Evolutionary conservation across 2,113 vertebrate genomes (phyloP), one percentile per base, ranked within the genome.

Genomic region (Stictonetta naevosa): DNA sequence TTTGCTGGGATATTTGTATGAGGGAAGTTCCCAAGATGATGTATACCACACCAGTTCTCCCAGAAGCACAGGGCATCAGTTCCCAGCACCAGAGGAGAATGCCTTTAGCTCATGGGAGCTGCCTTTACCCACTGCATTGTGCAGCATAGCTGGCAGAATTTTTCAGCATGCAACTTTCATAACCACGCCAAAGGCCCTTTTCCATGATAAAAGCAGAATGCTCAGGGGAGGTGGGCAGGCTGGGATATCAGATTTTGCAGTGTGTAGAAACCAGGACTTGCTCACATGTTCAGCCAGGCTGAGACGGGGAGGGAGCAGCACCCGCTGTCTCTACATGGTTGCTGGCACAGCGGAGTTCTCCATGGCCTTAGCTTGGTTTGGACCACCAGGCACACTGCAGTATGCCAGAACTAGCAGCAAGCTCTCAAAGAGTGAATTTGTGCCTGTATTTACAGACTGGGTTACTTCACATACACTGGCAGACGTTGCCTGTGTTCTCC

Each of bases 381-480:
- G 28, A 71, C 33, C 81, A 8, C 26, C 12, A 38, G 33, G 9
- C 36, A 58, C 31, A 6, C 36, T 50, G 40, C 23, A 28, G 23
- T 58, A 21, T 25, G 19, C 9, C 40, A 78, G 50, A 14, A 50
- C 34, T 40, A 69, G 31, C 11, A 76, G 73, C 6, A 85, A 69
- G 34, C 4, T 48, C 44, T 44, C 59, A 34, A 33, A 46, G 34
- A 3, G 1, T 46, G 40, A 40, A 11, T 22, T 25, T 0, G 1
- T 0, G 4, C 2, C 5, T 36, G 38, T 29, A 6, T 60, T 67
- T 52, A 29, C 36, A 63, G 8, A 5, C 14, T 56, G 50, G 29
- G 13, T 80, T 86, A 67, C 40, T 59, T 74, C 8, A 71, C 0
- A 0, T 42, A 36, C 2, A 10, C 2, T 23, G 36, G 68, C n/a